phyloP scores from a whole-genome alignment of 2,113 vertebrate genomes.

The Vulpes ferrilata region DNA sequence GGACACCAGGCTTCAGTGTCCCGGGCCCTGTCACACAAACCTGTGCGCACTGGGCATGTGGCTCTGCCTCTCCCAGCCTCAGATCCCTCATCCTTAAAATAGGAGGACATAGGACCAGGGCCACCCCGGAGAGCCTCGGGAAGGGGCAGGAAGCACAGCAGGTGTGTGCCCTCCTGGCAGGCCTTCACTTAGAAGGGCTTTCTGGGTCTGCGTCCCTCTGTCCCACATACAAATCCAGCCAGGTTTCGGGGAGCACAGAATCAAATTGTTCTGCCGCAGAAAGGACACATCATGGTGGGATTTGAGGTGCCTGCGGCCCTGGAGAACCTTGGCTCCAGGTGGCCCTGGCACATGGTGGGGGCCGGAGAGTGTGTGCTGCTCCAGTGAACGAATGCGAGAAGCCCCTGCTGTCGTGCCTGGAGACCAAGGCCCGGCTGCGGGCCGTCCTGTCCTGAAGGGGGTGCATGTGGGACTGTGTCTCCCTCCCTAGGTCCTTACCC shows the following conservation, averaged over 20 bases:
- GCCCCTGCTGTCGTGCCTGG: not conserved
- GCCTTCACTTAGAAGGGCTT: accelerated
- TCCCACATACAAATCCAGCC: not conserved
- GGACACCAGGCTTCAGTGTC: not conserved
- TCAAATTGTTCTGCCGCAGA: accelerated
- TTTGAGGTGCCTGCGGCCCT: too few relatives aligned
- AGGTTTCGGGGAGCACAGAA: not conserved
- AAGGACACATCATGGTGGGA: too few relatives aligned
- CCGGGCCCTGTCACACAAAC: not conserved
- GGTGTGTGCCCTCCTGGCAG: accelerated
- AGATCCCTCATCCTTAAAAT: not conserved
- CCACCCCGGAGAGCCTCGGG: not conserved
- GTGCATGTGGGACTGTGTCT: not conserved
- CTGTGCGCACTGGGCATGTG: not conserved
- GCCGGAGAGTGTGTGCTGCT: accelerated
- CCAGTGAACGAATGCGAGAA: accelerated
- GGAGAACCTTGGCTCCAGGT: not conserved
- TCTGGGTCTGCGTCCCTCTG: accelerated
- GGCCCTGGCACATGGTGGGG: not conserved
- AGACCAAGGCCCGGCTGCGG: too few relatives aligned
- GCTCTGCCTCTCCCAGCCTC: not conserved
- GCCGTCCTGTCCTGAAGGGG: not conserved
- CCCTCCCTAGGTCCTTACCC: accelerated
- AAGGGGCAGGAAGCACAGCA: not conserved
- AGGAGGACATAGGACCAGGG: accelerated